phyloP scores from a whole-genome alignment of 2,113 vertebrate genomes.

The Pristiophorus japonicus region DNA sequence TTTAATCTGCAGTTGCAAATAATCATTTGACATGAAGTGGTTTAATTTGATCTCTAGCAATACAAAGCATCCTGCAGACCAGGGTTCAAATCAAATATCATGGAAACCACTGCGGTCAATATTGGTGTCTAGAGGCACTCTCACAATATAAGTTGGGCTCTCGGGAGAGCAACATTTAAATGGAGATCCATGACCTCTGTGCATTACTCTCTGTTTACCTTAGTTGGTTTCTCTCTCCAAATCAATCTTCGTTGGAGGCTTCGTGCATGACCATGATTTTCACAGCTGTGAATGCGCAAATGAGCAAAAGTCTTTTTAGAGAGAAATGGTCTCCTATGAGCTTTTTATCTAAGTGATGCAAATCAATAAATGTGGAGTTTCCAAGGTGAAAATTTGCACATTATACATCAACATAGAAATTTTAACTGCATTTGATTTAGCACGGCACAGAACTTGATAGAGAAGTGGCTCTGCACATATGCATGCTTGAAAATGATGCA shows the following conservation, averaged over 20 bases:
- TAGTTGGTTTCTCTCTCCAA: background rate
- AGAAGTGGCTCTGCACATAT: background rate
- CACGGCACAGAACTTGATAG: background rate
- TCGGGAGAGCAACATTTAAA: background rate
- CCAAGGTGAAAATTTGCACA: background rate
- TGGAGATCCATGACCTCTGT: background rate
- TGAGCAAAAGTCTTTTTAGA: background rate
- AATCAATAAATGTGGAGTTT: background rate
- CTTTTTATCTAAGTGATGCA: background rate
- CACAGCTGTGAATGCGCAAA: background rate
- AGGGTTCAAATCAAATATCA: conserved; percentile 25
- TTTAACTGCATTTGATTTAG: background rate
- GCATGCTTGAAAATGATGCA: background rate
- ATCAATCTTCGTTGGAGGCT: background rate
- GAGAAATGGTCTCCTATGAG: background rate
- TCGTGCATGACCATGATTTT: background rate
- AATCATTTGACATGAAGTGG: background rate
- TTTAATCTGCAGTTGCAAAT: background rate
- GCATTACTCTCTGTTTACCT: background rate
- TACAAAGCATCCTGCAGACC: background rate
- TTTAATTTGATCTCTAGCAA: conserved; percentile 17
- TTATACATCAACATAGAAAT: background rate
- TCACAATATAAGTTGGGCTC: background rate
- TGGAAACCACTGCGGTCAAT: background rate
- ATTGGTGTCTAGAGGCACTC: background rate